Evolutionary conservation across 2,797 vertebrate species (phyloP).

Genomic region (Acanthiza pusilla): DNA sequence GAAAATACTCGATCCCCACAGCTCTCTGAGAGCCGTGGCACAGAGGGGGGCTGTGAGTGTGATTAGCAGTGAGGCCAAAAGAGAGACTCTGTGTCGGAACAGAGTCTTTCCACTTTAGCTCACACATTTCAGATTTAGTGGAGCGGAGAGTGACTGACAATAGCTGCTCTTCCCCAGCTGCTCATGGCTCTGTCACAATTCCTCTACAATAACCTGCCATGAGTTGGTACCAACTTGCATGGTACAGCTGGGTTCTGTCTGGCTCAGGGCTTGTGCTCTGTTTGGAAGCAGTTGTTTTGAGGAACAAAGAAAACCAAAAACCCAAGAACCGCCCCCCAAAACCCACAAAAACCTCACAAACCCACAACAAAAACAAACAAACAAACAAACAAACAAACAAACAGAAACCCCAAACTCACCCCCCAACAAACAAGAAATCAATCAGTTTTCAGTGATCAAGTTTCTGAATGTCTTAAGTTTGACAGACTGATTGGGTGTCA

Average conservation of each 20-base stretch:
- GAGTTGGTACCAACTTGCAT: fast-evolving
- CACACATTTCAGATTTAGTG: fast-evolving
- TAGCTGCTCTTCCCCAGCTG: background rate
- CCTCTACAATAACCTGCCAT: fast-evolving
- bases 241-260: background rate
- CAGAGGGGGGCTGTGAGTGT: background rate
- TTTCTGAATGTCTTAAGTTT: background rate
- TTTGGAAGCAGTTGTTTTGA: background rate
- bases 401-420: too few relatives aligned
- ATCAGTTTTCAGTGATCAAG: background rate
- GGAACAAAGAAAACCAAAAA: background rate
- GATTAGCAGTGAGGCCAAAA: background rate
- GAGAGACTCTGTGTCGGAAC: background rate
- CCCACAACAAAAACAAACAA: background rate
- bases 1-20: fast-evolving
- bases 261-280: background rate
- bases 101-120: background rate
- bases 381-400: too few relatives aligned
- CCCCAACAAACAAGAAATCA: background rate
- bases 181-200: background rate
- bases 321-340: background rate
- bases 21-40: background rate
- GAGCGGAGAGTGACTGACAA: background rate
- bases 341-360: background rate
- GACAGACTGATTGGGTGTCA: background rate